Conservation (phyloP, 2,113 vertebrate genomes). For the Helogale parvula region DNA sequence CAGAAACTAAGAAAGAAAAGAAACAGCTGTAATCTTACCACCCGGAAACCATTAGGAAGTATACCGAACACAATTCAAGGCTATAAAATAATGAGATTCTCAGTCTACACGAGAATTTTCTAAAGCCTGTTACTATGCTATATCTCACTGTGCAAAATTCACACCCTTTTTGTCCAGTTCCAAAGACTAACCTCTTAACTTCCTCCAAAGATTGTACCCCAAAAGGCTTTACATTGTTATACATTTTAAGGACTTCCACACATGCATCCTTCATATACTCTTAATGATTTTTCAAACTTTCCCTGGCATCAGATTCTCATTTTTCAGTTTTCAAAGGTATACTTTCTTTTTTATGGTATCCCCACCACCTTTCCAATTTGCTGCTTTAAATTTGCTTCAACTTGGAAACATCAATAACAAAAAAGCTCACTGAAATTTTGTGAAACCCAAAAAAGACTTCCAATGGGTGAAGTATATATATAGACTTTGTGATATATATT, state of each 20-base stretch:
- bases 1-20: slow-evolving; percentile 19
- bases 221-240: background rate
- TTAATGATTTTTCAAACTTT: background rate
- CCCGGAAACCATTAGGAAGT: background rate
- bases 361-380: background rate
- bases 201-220: background rate
- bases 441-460: background rate
- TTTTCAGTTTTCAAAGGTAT: background rate
- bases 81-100: background rate
- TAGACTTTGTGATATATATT: background rate
- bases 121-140: background rate
- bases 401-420: background rate
- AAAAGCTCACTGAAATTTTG: background rate
- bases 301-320: background rate
- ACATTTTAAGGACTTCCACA: background rate
- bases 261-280: background rate
- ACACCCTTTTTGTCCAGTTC: background rate
- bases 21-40: background rate
- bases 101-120: background rate
- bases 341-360: background rate
- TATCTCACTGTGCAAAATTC: background rate
- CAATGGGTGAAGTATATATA: background rate
- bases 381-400: background rate
- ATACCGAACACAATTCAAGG: background rate
- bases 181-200: background rate